Base-by-base conservation (phyloP, 2,888 invertebrate species). In the Mactromeris polynyma region DNA sequence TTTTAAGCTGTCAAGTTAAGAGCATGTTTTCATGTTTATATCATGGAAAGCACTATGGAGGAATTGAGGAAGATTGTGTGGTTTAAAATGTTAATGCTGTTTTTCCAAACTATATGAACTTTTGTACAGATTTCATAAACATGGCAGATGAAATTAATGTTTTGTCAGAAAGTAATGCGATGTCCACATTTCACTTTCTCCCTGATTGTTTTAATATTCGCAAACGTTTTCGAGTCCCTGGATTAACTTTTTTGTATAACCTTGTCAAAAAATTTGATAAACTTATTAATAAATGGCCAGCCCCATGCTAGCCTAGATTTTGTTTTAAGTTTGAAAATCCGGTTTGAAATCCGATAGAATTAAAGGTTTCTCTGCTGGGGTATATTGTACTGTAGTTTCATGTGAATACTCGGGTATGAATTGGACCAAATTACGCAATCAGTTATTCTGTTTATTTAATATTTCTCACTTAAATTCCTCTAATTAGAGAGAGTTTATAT, bases 251-350 rank as follows among this genome's bases (percentile, higher is more conserved):
- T 6, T 58, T 58, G 36, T 79, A 85, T 79, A 17, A 78, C 51
- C 69, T 42, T 83, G 90, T 90, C 90, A 90, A 83, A 80, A 46
- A 42, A 31, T 26, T 69, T 88, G 90, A 90, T 90, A 88, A 90
- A 86, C 69, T 31, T 80, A 36, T 26, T 86, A 83, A 88, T 90
- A 86, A 90, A 73, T 58, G 3, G n/a, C 4, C 6, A 38, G 82
- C 77, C 81, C 73, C 46, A 26, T 78, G 77, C 82, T 73, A 38
- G 46, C 46, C 26, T 42, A 46, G 79, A 42, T 40, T 83, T 73
- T 31, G 9, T 31, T 42, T 31, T 40, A 17, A 73, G 21, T 33
- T 19, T 26, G 46, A 40, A 83, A 81, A 84, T 77, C 77, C 78
- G 42, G n/a, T 51, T 31, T 69, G 42, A 84, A 84, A 78, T 84